Evolutionary conservation across 2,113 vertebrate species (phyloP).

Genomic region (Xiphophorus couchianus): DNA sequence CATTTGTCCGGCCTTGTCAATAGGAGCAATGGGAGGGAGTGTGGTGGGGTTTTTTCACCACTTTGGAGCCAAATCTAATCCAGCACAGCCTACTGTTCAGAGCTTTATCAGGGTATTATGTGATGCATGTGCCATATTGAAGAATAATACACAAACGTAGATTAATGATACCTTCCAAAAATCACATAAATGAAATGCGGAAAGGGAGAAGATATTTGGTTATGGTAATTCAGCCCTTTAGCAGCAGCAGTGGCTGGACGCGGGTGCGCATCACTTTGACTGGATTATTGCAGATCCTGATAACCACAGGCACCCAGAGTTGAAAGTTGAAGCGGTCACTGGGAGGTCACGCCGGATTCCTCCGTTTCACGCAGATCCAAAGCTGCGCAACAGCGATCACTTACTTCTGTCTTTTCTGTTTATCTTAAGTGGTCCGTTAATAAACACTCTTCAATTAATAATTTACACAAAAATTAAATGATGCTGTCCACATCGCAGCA

Average conservation of each 20-base stretch:
- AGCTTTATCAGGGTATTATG: background rate
- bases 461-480: background rate
- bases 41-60: background rate
- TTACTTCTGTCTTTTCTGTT: constrained; percentile 6
- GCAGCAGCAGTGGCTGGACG: constrained; percentile 7
- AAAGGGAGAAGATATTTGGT: background rate
- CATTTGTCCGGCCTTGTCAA: background rate
- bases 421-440: background rate
- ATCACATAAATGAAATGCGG: background rate
- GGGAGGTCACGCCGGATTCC: constrained; percentile 39
- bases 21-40: too few species aligned
- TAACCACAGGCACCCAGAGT: constrained; percentile 59
- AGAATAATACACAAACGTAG: background rate
- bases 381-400: background rate
- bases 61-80: background rate
- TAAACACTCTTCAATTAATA: background rate
- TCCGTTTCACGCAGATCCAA: constrained; percentile 13
- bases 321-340: constrained; percentile 69
- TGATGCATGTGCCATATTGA: background rate
- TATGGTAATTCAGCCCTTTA: constrained; percentile 4
- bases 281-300: constrained; percentile 63
- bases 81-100: background rate
- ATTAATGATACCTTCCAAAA: background rate
- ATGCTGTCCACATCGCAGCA: background rate
- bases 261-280: constrained; percentile 50